These are phyloP conservation scores for Oreochromis spilurus DNA, from an alignment of 2,113 vertebrate genomes.

Conservation along the genomic window DNA sequence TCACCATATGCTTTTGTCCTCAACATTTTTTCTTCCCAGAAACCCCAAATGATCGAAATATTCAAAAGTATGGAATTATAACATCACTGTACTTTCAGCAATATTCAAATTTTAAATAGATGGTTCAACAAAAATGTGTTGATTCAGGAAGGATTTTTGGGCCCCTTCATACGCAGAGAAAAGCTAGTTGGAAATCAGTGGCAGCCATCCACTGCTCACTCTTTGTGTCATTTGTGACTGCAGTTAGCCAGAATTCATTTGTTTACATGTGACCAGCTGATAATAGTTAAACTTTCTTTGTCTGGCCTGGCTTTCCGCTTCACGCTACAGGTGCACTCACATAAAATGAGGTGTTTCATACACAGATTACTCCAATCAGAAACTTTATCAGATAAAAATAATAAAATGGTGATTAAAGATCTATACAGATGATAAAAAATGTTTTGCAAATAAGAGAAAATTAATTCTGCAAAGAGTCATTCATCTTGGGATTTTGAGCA, in stretches of 20 bases:
- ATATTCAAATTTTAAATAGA: background rate
- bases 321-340: background rate
- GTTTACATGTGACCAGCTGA: background rate
- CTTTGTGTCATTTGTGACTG: background rate
- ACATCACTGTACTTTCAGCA: background rate
- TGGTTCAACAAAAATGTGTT: background rate
- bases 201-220: background rate
- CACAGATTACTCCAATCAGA: background rate
- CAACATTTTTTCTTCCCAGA: background rate
- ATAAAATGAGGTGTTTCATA: background rate
- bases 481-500: background rate
- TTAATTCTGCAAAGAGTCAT: background rate
- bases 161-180: background rate
- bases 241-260: background rate
- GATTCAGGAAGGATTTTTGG: background rate
- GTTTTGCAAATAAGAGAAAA: background rate
- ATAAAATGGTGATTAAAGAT: background rate
- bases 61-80: background rate
- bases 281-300: background rate
- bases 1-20: background rate
- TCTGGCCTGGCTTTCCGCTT: background rate
- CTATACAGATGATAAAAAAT: background rate
- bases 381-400: background rate
- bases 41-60: background rate
- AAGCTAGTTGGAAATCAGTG: background rate